These are phyloP conservation scores for Caenorhabditis zanzibari DNA, from an alignment of 2,888 invertebrate species.

Conservation along the genomic window DNA sequence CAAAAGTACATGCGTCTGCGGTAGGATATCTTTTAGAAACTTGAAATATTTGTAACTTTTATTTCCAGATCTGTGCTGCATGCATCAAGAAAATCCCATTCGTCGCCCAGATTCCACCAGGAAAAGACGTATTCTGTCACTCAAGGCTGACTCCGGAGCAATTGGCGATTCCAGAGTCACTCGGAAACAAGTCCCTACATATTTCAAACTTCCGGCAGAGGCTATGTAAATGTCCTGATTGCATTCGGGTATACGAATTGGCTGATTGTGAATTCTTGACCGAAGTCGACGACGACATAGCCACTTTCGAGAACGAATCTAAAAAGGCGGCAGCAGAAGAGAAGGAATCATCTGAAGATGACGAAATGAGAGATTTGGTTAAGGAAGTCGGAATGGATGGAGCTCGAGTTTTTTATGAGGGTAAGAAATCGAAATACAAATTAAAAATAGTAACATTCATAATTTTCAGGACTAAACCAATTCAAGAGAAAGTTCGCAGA, in stretches of 20 bases:
- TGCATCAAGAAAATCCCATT: constrained; percentile 51
- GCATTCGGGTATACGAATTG: constrained; percentile 61
- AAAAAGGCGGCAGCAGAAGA: constrained; percentile 35
- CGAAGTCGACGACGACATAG: constrained; percentile 72
- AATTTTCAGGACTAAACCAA: constrained; percentile 64
- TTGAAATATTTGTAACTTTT: not conserved
- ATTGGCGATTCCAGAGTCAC: not conserved
- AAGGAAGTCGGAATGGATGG: constrained; percentile 63
- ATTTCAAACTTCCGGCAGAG: constrained; percentile 25
- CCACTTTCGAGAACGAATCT: constrained; percentile 64
- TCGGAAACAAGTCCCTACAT: not conserved
- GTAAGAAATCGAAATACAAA: constrained; percentile 23
- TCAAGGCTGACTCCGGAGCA: constrained; percentile 21
- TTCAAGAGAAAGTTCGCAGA: constrained; percentile 68
- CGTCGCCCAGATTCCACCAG: constrained; percentile 10
- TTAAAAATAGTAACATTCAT: not conserved
- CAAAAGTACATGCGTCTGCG: not conserved
- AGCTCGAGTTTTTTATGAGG: constrained; percentile 54
- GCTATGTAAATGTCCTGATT: constrained; percentile 70
- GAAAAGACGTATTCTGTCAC: constrained; percentile 39
- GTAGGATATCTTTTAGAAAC: not conserved
- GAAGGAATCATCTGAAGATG: constrained; percentile 4
- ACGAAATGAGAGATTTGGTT: constrained; percentile 59
- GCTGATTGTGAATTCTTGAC: constrained; percentile 71
- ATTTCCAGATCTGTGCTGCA: constrained; percentile 33